These are phyloP conservation scores for Corythoichthys intestinalis DNA, from an alignment of 2,113 vertebrate species.

Conservation along the genomic window DNA sequence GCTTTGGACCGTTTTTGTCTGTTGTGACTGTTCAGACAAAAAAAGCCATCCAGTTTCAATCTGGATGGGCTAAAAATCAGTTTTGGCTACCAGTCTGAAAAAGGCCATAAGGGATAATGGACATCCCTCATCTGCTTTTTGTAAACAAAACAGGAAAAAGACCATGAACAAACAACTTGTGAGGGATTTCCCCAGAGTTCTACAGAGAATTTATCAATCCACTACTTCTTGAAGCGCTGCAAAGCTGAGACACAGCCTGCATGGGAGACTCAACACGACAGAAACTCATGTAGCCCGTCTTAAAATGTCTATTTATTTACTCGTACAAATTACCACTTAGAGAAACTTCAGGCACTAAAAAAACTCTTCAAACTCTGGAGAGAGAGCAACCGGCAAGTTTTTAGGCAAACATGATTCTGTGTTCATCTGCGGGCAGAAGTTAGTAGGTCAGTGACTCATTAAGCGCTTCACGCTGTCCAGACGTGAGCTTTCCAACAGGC, in stretches of 20 bases:
- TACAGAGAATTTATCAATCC: conserved; percentile 16
- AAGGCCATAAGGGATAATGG: neutral
- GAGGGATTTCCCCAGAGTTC: conserved; percentile 44
- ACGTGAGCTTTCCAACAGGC: conserved; percentile 19
- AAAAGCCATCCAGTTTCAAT: neutral
- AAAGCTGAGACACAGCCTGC: conserved; percentile 15
- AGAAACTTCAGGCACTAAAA: neutral
- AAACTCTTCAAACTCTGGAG: conserved; percentile 1
- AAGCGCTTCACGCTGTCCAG: conserved; percentile 23
- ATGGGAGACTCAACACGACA: neutral
- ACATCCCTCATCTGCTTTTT: conserved; percentile 33
- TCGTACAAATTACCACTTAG: neutral
- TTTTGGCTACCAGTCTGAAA: no score
- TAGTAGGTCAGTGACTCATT: conserved; percentile 59
- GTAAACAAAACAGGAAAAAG: conserved; percentile 47
- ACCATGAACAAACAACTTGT: conserved; percentile 50
- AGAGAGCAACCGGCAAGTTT: conserved; percentile 16
- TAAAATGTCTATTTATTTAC: neutral
- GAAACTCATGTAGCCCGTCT: neutral
- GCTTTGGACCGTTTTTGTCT: no score
- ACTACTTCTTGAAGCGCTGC: conserved; percentile 17
- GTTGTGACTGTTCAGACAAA: no score
- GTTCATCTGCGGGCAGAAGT: conserved; percentile 14
- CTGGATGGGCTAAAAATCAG: no score
- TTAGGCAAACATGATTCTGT: conserved; percentile 26